Conservation (phyloP, 2,797 vertebrate genomes). For the Huso huso region DNA sequence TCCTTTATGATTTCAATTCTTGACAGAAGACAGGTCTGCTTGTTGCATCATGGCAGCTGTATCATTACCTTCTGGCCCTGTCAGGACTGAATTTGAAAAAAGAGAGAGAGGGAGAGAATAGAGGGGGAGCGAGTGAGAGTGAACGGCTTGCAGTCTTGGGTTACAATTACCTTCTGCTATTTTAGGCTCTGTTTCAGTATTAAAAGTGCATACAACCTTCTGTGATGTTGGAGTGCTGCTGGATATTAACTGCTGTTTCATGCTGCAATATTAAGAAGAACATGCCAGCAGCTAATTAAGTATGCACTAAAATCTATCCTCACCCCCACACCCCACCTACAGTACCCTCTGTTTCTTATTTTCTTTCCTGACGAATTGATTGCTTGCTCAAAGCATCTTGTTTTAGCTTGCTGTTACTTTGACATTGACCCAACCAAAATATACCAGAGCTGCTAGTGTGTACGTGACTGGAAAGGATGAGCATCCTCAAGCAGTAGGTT, state of each 20-base stretch:
- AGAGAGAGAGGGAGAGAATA: slow-evolving; percentile 47
- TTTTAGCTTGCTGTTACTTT: slow-evolving; percentile 34
- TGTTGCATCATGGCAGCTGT: slow-evolving; percentile 90
- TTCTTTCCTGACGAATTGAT: slow-evolving; percentile 22
- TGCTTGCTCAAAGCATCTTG: slow-evolving; percentile 21
- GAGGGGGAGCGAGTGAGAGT: slow-evolving; percentile 35
- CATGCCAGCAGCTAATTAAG: slow-evolving; percentile 29
- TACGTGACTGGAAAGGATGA: slow-evolving; percentile 33
- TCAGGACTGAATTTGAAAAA: slow-evolving; percentile 66
- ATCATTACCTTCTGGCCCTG: slow-evolving; percentile 94
- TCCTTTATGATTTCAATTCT: slow-evolving; percentile 91
- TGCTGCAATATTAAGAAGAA: slow-evolving; percentile 23
- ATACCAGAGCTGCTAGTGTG: slow-evolving; percentile 15
- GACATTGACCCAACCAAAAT: slow-evolving; percentile 36
- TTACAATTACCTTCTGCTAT: slow-evolving; percentile 51
- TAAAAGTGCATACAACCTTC: slow-evolving; percentile 21
- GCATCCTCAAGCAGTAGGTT: slow-evolving; percentile 15
- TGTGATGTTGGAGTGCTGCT: slow-evolving; percentile 28
- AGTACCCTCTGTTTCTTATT: slow-evolving; percentile 19
- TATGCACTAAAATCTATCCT: slow-evolving; percentile 18
- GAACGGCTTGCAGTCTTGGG: slow-evolving; percentile 37
- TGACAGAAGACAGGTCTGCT: slow-evolving; percentile 92
- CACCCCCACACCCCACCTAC: slow-evolving; percentile 1
- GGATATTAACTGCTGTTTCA: slow-evolving; percentile 18
- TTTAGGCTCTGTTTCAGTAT: slow-evolving; percentile 33